These are phyloP conservation scores for Tamias sibiricus DNA, from an alignment of 2,113 vertebrate genomes.

Conservation along the genomic window DNA sequence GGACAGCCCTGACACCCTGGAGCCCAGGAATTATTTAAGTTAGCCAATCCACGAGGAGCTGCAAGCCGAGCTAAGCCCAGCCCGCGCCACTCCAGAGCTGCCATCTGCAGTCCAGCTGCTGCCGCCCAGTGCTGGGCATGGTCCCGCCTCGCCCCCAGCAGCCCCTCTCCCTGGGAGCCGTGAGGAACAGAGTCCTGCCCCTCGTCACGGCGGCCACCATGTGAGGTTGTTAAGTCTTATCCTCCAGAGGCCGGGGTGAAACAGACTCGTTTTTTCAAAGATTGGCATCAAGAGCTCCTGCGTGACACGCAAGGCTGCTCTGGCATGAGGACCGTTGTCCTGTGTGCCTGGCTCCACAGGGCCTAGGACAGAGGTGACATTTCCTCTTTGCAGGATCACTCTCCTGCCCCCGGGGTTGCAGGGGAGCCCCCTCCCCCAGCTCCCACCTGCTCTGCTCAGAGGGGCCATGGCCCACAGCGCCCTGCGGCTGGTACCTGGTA, in stretches of 20 bases:
- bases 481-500: no score
- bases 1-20: not conserved
- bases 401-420: accelerated
- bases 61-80: accelerated
- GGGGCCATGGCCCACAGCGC: accelerated
- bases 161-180: not conserved
- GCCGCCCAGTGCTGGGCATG: accelerated
- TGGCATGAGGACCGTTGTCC: accelerated
- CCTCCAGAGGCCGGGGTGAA: not conserved
- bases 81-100: not conserved
- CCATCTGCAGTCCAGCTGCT: not conserved
- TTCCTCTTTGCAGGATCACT: not conserved
- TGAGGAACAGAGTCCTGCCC: not conserved
- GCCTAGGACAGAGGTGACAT: accelerated
- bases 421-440: not conserved
- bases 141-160: not conserved
- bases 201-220: no score
- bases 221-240: no score
- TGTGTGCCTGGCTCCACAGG: accelerated
- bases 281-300: no score
- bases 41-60: not conserved
- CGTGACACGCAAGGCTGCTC: accelerated
- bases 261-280: not conserved
- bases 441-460: accelerated
- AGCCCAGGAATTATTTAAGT: accelerated